These are phyloP conservation scores for Antigone vipio DNA, from an alignment of 2,113 vertebrate species.

Conservation along the genomic window DNA sequence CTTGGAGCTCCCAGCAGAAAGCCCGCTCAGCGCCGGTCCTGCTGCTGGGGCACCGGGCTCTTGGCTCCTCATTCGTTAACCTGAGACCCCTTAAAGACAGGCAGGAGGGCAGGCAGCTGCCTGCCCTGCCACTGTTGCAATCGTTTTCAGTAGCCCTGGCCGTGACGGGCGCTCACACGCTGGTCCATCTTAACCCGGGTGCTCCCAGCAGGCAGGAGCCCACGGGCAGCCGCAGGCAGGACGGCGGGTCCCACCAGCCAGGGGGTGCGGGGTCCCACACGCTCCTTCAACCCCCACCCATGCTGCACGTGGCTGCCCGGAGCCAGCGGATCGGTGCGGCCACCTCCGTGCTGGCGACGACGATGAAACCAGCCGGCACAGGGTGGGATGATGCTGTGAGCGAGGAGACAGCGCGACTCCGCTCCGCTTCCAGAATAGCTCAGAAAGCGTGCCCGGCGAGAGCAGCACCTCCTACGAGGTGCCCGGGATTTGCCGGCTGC, in stretches of 20 bases:
- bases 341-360: neutral
- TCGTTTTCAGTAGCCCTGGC: neutral
- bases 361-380: neutral
- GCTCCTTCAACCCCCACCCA: neutral
- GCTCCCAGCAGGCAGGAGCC: neutral
- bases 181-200: rapidly evolving
- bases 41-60: neutral
- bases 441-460: neutral
- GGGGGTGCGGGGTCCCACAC: no score
- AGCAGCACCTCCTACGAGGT: neutral
- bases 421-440: neutral
- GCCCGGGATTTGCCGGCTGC: neutral
- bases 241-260: rapidly evolving
- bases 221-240: no score
- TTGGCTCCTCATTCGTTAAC: neutral
- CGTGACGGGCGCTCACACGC: rapidly evolving
- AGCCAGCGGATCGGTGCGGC: neutral
- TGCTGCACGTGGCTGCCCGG: rapidly evolving
- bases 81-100: neutral
- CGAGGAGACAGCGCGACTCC: neutral
- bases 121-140: neutral
- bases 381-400: neutral
- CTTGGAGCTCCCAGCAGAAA: rapidly evolving
- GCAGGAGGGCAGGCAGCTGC: neutral
- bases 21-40: neutral